Evolutionary conservation across 2,888 invertebrate species (phyloP), one percentile per base, ranked within the genome.

Genomic region (Calameuta idolon): DNA sequence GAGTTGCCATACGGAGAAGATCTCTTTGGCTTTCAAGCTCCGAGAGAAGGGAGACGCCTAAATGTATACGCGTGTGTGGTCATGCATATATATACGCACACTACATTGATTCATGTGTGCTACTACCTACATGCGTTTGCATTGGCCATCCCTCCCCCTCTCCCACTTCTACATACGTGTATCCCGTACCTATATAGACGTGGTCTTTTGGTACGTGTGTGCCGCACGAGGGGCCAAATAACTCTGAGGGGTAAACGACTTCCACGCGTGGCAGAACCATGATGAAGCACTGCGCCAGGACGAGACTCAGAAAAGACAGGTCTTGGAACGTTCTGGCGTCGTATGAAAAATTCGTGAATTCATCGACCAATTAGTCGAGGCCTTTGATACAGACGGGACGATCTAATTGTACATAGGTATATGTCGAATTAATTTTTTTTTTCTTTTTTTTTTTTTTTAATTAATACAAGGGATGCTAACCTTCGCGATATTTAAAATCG

Each of bases 191-290:
- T 40, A 40, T 5, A 5, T 40, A 40, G 1, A 40, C 40, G 15
- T 5, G 40, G 40, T 15, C 4, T 40, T 40, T 15, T 5, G 15
- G 40, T 40, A 31, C 30, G 55, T 75, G 15, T 69, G 77, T 68
- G 73, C 77, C 31, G 68, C 12, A 77, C 40, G 79, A 78, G 82
- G 80, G 81, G 85, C 87, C 87, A 86, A 88, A 88, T 86, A 88
- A 88, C 87, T 88, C 83, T 82, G 81, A 87, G 87, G 84, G 88
- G 88, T 88, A 88, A 88, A 88, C 85, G 88, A 88, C 88, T 86
- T 87, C 85, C 81, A 83, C 85, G 84, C 85, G 85, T 85, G 83
- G 83, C 85, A 79, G 79, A 81, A 82, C 78, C 81, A 78, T 80
- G 83, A 81, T 80, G 84, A 85, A 83, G 83, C 83, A 81, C 75